Conservation (phyloP, 2,888 invertebrate genomes). For the Harpagoxenus sublaevis region DNA sequence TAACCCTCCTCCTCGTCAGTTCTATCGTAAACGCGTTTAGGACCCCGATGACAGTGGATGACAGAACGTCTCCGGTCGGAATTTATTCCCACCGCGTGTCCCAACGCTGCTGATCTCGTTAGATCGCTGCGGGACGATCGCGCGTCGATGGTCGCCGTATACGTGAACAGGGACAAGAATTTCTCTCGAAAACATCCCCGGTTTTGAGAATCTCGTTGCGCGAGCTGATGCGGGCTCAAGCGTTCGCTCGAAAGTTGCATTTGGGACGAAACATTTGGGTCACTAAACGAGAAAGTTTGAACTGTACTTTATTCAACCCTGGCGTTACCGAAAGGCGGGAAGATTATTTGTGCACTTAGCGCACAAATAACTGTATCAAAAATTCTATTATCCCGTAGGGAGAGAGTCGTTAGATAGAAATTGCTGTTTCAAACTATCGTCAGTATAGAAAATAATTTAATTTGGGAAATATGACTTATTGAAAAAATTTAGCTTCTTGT, state of each 20-base stretch:
- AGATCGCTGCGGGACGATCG: conserved; percentile 68
- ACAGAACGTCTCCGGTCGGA: conserved; percentile 73
- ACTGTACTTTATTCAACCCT: conserved; percentile 22
- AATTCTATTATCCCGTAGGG: conserved; percentile 19
- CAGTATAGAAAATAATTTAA: neutral
- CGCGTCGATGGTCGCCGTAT: conserved; percentile 70
- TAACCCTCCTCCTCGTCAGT: conserved; percentile 61
- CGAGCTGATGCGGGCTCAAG: conserved; percentile 20
- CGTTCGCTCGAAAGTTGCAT: conserved; percentile 17
- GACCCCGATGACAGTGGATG: conserved; percentile 73
- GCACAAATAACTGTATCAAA: conserved; percentile 28
- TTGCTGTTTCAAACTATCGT: neutral
- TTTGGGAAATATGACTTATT: conserved; percentile 7
- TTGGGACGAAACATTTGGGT: conserved; percentile 18
- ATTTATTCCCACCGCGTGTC: conserved; percentile 82
- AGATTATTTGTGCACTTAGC: conserved; percentile 6
- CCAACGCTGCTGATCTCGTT: conserved; percentile 80
- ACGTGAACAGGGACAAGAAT: conserved; percentile 70
- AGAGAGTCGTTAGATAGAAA: neutral
- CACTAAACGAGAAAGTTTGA: conserved; percentile 39
- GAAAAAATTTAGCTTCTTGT: neutral
- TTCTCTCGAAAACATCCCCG: conserved; percentile 42
- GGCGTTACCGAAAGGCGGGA: neutral
- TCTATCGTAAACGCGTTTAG: conserved; percentile 76
- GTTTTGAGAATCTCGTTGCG: conserved; percentile 21